phyloP scores from a whole-genome alignment of 2,113 vertebrate species.

The Caranx ignobilis region DNA sequence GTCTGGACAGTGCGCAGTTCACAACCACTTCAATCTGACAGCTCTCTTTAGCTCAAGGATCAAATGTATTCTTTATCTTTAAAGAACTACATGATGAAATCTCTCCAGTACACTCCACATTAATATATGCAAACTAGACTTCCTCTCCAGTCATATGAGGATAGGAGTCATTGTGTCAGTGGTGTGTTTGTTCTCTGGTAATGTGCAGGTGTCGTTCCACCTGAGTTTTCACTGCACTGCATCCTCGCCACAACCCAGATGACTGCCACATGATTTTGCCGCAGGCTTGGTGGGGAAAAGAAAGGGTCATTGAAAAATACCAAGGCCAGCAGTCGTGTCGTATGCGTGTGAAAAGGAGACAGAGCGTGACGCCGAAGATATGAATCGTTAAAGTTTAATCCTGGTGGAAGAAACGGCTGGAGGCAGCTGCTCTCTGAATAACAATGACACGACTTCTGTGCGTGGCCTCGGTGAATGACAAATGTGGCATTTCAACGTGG shows the following conservation, averaged over 20 bases:
- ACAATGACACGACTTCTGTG: slow-evolving; percentile 23
- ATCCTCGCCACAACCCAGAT: slow-evolving; percentile 2
- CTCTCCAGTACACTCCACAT: neutral
- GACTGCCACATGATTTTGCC: slow-evolving; percentile 24
- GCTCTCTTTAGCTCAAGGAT: neutral
- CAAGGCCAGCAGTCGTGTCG: neutral
- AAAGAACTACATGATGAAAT: neutral
- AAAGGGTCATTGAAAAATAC: slow-evolving; percentile 39
- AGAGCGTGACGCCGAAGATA: slow-evolving; percentile 17
- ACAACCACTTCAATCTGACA: neutral
- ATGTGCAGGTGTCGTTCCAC: neutral
- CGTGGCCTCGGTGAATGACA: slow-evolving; percentile 43
- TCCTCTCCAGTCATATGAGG: neutral
- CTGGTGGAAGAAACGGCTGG: slow-evolving; percentile 33
- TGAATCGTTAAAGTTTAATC: slow-evolving; percentile 56
- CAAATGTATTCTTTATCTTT: neutral
- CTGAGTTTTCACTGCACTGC: slow-evolving; percentile 24
- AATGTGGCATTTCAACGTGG: slow-evolving; percentile 59
- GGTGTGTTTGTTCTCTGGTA: slow-evolving; percentile 22
- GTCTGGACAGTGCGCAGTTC: neutral
- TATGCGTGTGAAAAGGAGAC: slow-evolving; percentile 2
- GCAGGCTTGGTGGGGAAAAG: slow-evolving; percentile 25
- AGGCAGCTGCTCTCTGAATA: slow-evolving; percentile 52
- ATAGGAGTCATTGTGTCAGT: neutral
- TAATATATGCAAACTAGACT: neutral